Conservation (phyloP, 2,113 vertebrate species). For the Callionymus lyra region DNA sequence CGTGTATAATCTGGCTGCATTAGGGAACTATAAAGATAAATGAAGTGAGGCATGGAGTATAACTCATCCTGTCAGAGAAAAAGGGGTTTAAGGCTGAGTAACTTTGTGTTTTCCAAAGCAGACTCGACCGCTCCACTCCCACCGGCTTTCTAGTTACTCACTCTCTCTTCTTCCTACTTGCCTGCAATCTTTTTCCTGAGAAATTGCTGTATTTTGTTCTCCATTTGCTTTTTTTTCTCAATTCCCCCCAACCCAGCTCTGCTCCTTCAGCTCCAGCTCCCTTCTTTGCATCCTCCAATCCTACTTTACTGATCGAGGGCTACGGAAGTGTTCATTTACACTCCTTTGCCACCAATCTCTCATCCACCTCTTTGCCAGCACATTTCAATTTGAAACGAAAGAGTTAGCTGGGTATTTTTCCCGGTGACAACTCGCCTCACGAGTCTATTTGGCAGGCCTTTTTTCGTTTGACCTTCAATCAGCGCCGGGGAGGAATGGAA, state of each 20-base stretch:
- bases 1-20: slow-evolving; percentile 66
- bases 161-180: slow-evolving; percentile 26
- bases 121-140: slow-evolving; percentile 22
- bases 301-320: slow-evolving; percentile 33
- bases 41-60: slow-evolving; percentile 57
- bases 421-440: slow-evolving; percentile 36
- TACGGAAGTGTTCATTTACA: slow-evolving; percentile 53
- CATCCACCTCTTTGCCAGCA: slow-evolving; percentile 40
- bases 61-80: slow-evolving; percentile 68
- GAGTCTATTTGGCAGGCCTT: slow-evolving; percentile 44
- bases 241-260: slow-evolving; percentile 7
- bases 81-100: slow-evolving; percentile 48
- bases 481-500: slow-evolving; percentile 49
- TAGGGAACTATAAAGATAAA: slow-evolving; percentile 70
- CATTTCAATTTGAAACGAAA: slow-evolving; percentile 53
- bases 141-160: slow-evolving; percentile 39
- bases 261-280: neutral
- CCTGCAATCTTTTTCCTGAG: neutral
- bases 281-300: neutral
- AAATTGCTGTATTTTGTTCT: slow-evolving; percentile 31
- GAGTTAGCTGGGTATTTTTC: slow-evolving; percentile 35
- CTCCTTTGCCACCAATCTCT: slow-evolving; percentile 33
- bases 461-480: slow-evolving; percentile 59
- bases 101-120: slow-evolving; percentile 62
- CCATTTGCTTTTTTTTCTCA: slow-evolving; percentile 37